Evolutionary conservation across 1,140 invertebrate genomes (phyloP).

Genomic region (Zaprionus taronus): DNA sequence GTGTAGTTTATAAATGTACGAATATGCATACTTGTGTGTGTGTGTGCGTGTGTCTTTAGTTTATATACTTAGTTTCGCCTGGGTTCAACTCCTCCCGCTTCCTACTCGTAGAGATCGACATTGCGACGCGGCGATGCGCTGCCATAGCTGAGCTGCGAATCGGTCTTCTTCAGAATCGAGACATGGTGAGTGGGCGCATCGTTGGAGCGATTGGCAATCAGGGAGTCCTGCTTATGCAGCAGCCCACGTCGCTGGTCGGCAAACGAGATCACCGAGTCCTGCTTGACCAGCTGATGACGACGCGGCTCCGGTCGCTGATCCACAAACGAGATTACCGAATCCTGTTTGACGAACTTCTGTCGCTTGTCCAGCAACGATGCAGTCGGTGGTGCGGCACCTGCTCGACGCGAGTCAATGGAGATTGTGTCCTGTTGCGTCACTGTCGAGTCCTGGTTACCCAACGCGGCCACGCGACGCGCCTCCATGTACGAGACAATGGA

Average conservation of each 20-base stretch:
- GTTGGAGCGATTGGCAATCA: constrained; percentile 72
- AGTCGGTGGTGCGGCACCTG: constrained; percentile 37
- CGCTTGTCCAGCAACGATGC: constrained; percentile 68
- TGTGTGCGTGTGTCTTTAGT: constrained; percentile 3
- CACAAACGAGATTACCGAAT: constrained; percentile 83
- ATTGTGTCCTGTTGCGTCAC: constrained; percentile 67
- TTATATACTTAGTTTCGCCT: constrained; percentile 24
- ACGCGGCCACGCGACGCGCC: constrained; percentile 55
- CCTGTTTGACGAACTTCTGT: constrained; percentile 83
- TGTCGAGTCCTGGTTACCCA: constrained; percentile 52
- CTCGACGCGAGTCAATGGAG: constrained; percentile 69
- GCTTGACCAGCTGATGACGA: constrained; percentile 81
- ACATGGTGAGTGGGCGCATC: constrained; percentile 81
- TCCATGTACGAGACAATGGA: constrained; percentile 84
- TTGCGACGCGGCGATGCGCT: constrained; percentile 72
- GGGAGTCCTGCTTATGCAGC: constrained; percentile 81
- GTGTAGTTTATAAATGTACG: constrained; percentile 18
- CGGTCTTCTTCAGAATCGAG: constrained; percentile 83
- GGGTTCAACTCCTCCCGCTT: neutral
- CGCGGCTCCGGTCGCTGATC: constrained; percentile 80
- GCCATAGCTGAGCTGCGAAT: constrained; percentile 75
- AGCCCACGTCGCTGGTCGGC: constrained; percentile 79
- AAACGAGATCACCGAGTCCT: constrained; percentile 84
- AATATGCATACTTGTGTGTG: constrained; percentile 18
- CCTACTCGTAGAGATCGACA: constrained; percentile 76